Base-by-base conservation (phyloP, 2,888 invertebrate species). In the Pachycephus smyrnensis region DNA sequence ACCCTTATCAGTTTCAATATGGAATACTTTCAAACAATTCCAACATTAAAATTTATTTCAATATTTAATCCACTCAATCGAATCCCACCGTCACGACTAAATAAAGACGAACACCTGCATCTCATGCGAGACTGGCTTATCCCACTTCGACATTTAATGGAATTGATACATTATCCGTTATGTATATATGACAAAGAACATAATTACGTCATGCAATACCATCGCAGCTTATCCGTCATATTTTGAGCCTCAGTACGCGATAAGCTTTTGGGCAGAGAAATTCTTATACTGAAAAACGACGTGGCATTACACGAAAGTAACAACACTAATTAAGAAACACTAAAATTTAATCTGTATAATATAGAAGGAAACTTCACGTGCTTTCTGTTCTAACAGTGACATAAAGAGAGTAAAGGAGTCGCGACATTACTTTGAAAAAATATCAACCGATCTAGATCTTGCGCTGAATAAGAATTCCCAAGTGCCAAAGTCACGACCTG, bases 371-470 rank as follows among this genome's bases (percentile, higher is more conserved):
- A 9, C 23, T 55, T 55, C 55, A 55, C 23, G 23, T 23, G 9
- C 23, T 55, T 71, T 75, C 33, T 79, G 76, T 77, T 78, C 93
- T 93, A 86, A 69, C 92, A 97, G 98, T 88, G 98, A 98, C 91
- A 96, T 98, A 79, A 97, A 96, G 92, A 95, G 95, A 88, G 97
- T 97, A 31, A 97, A 97, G 92, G 99, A 99, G 89, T 96, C 96
- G 84, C 96, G 97, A 88, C 96, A 96, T 87, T 96, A 97, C 91
- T 98, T 98, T 92, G 97, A 98, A 86, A 98, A 98, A 93, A 97
- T 98, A 86, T 98, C 98, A 80, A 95, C 95, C 85, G 98, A 98
- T 89, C 94, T 97, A 89, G 98, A 98, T 90, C 94, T 95, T 88
- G 96, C 97, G 77, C 92, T 98, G 85, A 94, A 95, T 84, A 94